phyloP scores from a whole-genome alignment of 2,888 invertebrate genomes.

The Cantharis lateralis region DNA sequence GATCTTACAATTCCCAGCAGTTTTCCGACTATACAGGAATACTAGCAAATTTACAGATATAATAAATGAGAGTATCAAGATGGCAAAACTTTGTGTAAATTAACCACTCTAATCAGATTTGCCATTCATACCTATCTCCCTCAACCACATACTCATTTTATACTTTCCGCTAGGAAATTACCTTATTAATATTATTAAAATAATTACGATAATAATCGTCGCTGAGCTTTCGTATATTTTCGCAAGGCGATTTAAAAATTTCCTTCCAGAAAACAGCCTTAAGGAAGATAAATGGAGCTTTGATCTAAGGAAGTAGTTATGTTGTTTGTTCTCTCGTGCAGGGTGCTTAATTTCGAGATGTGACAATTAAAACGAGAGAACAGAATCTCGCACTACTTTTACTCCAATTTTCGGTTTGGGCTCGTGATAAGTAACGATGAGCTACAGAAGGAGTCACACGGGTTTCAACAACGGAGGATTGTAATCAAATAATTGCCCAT shows the following conservation, averaged over 20 bases:
- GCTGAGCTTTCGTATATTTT: background rate
- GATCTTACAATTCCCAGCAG: background rate
- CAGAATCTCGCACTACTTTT: background rate
- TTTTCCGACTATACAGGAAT: background rate
- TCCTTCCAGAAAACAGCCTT: background rate
- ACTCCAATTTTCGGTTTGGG: background rate
- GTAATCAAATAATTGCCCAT: background rate
- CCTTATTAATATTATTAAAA: background rate
- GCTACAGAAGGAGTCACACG: background rate
- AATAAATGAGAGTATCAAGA: conserved; percentile 10
- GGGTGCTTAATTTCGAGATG: background rate
- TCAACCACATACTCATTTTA: background rate
- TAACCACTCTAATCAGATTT: conserved; percentile 9
- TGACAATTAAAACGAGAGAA: background rate
- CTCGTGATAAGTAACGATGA: background rate
- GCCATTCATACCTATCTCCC: background rate
- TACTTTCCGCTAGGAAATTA: background rate
- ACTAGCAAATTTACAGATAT: conserved; percentile 2
- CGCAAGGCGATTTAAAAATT: background rate
- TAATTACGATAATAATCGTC: background rate
- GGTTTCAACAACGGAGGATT: background rate
- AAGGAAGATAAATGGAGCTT: background rate
- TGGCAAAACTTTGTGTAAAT: conserved; percentile 8
- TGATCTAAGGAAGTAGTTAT: background rate
- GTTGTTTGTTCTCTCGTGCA: background rate